Base-by-base conservation (phyloP, 2,888 invertebrate species). In the Xylophagus ater region DNA sequence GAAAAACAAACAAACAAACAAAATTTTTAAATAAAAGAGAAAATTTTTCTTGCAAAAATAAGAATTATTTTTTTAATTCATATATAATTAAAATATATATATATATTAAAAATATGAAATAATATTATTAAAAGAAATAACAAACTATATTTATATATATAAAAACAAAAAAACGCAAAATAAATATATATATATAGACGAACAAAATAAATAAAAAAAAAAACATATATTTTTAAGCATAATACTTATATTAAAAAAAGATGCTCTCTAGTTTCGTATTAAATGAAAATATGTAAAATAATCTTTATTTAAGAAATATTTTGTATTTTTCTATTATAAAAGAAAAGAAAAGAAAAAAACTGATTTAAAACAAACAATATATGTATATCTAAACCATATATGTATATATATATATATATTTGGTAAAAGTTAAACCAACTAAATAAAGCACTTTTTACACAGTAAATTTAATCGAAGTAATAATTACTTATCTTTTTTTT, bases 51-150 rank as follows among this genome's bases (percentile, higher is more conserved):
- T n/a, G n/a, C n/a, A 37, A 41, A 34, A 41, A 41, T 8, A 40
- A 37, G 34, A 41, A 36, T 15, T 10, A 37, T 34, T n/a, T n/a
- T n/a, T n/a, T n/a, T n/a, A 19, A 30, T 36, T 35, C 28, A 24
- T 30, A 42, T 37, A 12, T 9, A 19, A 33, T 42, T 45, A 39
- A 37, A 45, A 42, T 37, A 46, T 29, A 42, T 37, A 41, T 29
- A 35, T 41, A 45, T 40, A 40, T 40, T 40, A 37, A 36, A 18
- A 30, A 36, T 26, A 35, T 30, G 33, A 17, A 14, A 40, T 47
- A 45, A 45, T 44, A 43, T 44, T 46, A 44, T 35, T 42, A 36
- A 44, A 42, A 47, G 40, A 43, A 42, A 46, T 46, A 42, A 43
- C 45, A 43, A 45, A 43, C 42, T 45, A 45, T 41, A 43, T 42